A percentile compares a stretch with the other conserved stretches of the same genome.
Conservation (phyloP, 2,888 invertebrate genomes). For the Eumerus sabulonum region DNA sequence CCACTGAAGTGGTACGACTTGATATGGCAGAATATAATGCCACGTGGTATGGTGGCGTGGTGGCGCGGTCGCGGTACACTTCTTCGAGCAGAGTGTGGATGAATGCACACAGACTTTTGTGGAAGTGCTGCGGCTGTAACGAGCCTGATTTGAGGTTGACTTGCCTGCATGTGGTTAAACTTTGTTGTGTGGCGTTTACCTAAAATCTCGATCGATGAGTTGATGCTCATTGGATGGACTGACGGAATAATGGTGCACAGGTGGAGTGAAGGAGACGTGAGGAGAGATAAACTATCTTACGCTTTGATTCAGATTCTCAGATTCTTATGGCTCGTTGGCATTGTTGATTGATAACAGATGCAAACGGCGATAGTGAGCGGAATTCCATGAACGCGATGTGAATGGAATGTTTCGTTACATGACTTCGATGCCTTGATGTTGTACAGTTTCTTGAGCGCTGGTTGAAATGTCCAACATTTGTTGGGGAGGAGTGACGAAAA, state of each 20-base stretch:
- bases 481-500: too few relatives aligned
- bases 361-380: too few relatives aligned
- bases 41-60: not conserved
- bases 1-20: not conserved
- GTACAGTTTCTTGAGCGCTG: too few relatives aligned
- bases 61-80: slow-evolving; percentile 41
- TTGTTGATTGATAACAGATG: too few relatives aligned
- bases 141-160: slow-evolving; percentile 28
- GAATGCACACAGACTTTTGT: not conserved
- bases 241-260: slow-evolving; percentile 24
- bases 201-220: slow-evolving; percentile 45
- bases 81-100: slow-evolving; percentile 50
- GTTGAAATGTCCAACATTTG: too few relatives aligned
- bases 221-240: slow-evolving; percentile 23
- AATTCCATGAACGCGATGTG: too few relatives aligned
- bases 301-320: not conserved
- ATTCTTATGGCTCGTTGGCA: not conserved
- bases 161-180: slow-evolving; percentile 11
- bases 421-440: too few relatives aligned
- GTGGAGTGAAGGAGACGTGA: not conserved
- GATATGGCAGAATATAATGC: not conserved
- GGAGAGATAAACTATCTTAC: slow-evolving; percentile 7
- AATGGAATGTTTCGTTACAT: too few relatives aligned
- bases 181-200: slow-evolving; percentile 48
- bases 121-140: slow-evolving; percentile 45